Conservation (phyloP, 2,113 vertebrate genomes). For the Tichodroma muraria region DNA sequence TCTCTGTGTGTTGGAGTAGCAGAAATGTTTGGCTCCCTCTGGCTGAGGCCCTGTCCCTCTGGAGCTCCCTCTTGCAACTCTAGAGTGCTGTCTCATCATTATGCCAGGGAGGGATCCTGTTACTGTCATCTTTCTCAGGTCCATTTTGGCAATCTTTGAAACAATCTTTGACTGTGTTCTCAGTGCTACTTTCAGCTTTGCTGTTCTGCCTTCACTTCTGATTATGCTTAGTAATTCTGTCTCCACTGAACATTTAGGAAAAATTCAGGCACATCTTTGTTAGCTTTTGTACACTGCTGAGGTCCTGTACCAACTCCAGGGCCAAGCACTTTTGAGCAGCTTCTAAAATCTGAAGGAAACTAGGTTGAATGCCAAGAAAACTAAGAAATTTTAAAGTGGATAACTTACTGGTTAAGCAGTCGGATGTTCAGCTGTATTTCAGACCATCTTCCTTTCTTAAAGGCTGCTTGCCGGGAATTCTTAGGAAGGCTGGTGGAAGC, state of each 20-base stretch:
- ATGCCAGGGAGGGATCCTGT: neutral
- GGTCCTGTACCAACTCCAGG: neutral
- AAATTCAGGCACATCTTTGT: neutral
- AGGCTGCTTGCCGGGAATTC: neutral
- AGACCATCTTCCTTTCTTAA: neutral
- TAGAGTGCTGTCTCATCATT: neutral
- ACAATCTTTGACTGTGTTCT: neutral
- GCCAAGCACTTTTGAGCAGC: neutral
- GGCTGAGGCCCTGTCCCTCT: neutral
- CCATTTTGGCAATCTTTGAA: neutral
- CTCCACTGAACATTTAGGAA: neutral
- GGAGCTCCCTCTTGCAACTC: too few species aligned
- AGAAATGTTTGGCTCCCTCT: neutral
- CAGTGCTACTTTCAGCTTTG: neutral
- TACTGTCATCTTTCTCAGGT: neutral
- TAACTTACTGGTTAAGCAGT: neutral
- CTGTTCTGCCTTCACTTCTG: neutral
- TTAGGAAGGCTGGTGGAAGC: neutral
- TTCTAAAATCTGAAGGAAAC: neutral
- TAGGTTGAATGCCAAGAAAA: neutral
- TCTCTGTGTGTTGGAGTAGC: neutral
- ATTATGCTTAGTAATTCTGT: neutral
- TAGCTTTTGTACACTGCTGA: fast-evolving
- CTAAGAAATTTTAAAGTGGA: neutral
- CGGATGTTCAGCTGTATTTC: neutral